A percentile compares a stretch with the other conserved stretches of the same genome.
These are phyloP conservation scores for Synergus laeviventris DNA, from an alignment of 2,888 invertebrate species.

Conservation along the genomic window DNA sequence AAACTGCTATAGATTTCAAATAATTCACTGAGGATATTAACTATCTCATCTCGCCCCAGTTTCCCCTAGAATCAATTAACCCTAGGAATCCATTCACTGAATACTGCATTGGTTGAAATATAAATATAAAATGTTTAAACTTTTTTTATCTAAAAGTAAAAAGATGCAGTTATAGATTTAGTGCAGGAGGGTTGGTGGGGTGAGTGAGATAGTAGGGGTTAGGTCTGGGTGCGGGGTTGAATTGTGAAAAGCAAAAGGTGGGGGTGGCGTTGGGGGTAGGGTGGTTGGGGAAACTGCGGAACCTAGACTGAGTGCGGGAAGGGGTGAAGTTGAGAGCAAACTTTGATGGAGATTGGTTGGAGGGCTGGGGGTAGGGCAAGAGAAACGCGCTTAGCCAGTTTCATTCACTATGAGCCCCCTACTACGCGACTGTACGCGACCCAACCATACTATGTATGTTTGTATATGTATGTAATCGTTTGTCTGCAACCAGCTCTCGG, in stretches of 20 bases:
- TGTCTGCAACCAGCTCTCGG: constrained; percentile 43
- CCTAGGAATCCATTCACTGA: no score
- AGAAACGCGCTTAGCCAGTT: constrained; percentile 49
- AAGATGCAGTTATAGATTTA: no score
- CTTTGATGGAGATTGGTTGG: constrained; percentile 14
- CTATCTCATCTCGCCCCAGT: no score
- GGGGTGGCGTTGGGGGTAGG: constrained; percentile 41
- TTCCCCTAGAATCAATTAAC: no score
- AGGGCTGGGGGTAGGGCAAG: constrained; percentile 41
- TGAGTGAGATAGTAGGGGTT: background rate
- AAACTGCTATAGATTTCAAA: no score
- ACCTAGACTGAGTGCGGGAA: background rate
- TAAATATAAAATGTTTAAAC: no score
- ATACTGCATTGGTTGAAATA: no score
- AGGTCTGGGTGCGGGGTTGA: background rate
- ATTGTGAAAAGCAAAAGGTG: background rate
- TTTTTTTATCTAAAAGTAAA: no score
- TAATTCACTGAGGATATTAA: no score
- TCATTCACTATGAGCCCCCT: constrained; percentile 37
- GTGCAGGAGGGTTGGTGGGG: no score
- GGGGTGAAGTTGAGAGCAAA: constrained; percentile 10
- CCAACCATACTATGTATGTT: background rate
- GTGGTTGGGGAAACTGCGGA: background rate
- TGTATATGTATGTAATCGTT: constrained; percentile 19
- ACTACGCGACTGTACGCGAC: background rate